phyloP scores from a whole-genome alignment of 35 echinoderm and acorn worm species.

The Holothuria glaberrima region DNA sequence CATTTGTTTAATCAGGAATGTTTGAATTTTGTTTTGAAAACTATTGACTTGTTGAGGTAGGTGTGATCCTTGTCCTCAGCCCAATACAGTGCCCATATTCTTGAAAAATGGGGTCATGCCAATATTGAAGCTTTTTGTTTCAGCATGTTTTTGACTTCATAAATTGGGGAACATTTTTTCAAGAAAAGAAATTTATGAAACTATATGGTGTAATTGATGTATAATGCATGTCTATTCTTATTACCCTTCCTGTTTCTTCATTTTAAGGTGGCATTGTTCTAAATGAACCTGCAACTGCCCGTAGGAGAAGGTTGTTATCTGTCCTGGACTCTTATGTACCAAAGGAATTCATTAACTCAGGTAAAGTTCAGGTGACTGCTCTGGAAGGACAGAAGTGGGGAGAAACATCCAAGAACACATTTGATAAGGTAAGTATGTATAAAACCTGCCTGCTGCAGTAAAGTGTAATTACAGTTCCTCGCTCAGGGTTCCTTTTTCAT shows the following conservation, averaged over 20 bases:
- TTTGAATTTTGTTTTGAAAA: too few species aligned
- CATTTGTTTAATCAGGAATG: too few species aligned
- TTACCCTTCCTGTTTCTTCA: too few species aligned
- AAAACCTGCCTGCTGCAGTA: too few species aligned
- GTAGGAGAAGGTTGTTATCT: slow-evolving; percentile 60
- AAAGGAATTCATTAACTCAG: slow-evolving; percentile 31
- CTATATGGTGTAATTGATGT: neutral
- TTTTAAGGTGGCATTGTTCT: slow-evolving; percentile 68
- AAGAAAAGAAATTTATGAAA: neutral
- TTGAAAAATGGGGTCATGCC: neutral
- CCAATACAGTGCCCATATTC: too few species aligned
- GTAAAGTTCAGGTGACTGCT: slow-evolving; percentile 50
- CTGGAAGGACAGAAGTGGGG: slow-evolving; percentile 81
- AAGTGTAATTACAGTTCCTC: too few species aligned
- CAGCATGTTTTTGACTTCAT: too few species aligned
- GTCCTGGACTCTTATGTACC: slow-evolving; percentile 70
- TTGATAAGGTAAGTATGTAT: slow-evolving; percentile 91
- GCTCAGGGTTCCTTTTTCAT: too few species aligned
- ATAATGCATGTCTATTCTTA: neutral
- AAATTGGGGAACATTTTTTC: neutral
- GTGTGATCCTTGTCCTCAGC: too few species aligned
- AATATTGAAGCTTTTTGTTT: too few species aligned
- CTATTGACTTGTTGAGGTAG: too few species aligned
- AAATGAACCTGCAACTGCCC: slow-evolving; percentile 65
- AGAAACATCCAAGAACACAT: slow-evolving; percentile 63